Evolutionary conservation across 1,140 invertebrate genomes (phyloP).

Genomic region (Zaprionus inermis): DNA sequence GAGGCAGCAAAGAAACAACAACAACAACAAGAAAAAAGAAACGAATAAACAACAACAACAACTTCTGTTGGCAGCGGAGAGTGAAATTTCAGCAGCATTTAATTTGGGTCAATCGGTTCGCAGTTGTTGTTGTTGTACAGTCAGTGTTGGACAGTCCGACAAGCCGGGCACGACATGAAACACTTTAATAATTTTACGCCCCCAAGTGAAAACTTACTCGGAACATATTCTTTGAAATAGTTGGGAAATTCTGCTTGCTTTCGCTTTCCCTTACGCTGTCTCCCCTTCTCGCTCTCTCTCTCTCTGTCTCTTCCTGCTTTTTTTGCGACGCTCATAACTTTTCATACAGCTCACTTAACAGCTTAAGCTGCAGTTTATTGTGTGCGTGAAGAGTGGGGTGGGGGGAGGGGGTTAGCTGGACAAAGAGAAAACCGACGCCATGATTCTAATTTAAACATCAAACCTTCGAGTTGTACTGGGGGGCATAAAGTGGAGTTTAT

Average conservation of each 20-base stretch:
- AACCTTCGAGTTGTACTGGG: slow-evolving; percentile 19
- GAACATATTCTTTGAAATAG: slow-evolving; percentile 32
- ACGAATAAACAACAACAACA: neutral
- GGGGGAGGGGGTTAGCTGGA: neutral
- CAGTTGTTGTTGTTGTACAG: neutral
- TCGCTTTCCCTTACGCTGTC: too few species aligned
- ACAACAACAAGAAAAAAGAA: neutral
- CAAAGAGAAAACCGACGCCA: slow-evolving; percentile 9
- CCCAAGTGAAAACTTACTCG: slow-evolving; percentile 20
- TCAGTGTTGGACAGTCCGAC: too few species aligned
- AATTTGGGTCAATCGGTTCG: slow-evolving; percentile 48
- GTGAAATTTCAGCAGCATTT: slow-evolving; percentile 47
- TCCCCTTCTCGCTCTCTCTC: neutral
- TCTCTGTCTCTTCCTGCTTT: neutral
- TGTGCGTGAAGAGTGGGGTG: neutral
- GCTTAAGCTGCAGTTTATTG: slow-evolving; percentile 57
- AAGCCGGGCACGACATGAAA: slow-evolving; percentile 15
- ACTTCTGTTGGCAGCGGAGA: slow-evolving; percentile 25
- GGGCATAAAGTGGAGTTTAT: slow-evolving; percentile 43
- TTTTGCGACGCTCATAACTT: slow-evolving; percentile 38
- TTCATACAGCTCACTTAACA: slow-evolving; percentile 49
- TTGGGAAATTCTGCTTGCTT: neutral
- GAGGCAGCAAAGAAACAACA: slow-evolving; percentile 25
- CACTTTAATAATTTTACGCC: slow-evolving; percentile 32
- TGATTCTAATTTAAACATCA: slow-evolving; percentile 51